phyloP scores from a whole-genome alignment of 1,140 invertebrate genomes.

The Thrips palmi region DNA sequence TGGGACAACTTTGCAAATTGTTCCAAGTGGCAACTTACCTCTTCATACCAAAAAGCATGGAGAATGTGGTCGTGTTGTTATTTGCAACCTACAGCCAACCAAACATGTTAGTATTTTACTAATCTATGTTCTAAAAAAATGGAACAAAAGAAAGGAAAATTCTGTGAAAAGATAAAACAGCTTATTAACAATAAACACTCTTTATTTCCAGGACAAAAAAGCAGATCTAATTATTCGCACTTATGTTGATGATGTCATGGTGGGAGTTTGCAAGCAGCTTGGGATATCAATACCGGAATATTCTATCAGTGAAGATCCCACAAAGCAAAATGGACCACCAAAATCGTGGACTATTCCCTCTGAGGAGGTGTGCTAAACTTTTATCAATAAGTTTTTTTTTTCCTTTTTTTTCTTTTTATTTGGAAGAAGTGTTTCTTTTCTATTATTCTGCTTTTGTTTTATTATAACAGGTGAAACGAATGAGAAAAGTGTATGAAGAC shows the following conservation, averaged over 20 bases:
- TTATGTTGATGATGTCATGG: conserved; percentile 76
- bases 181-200: conserved; percentile 12
- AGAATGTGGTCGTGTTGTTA: conserved; percentile 65
- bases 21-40: conserved; percentile 90
- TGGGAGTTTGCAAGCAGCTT: conserved; percentile 52
- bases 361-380: conserved; percentile 26
- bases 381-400: no score
- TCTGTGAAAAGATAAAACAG: conserved; percentile 1
- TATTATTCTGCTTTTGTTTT: no score
- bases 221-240: conserved; percentile 75
- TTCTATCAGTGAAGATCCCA: conserved; percentile 42
- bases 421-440: no score
- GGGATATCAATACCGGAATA: conserved; percentile 53
- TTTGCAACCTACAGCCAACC: conserved; percentile 92
- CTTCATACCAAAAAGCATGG: conserved; percentile 64
- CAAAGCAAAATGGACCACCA: conserved; percentile 24
- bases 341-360: conserved; percentile 40
- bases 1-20: conserved; percentile 92
- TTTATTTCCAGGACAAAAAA: conserved; percentile 61
- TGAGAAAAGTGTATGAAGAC: conserved; percentile 28
- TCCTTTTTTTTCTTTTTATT: no score
- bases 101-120: conserved; percentile 78
- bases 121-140: conserved; percentile 7
- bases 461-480: no score
- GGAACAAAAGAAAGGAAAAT: conserved; percentile 3